Base-by-base conservation (phyloP, 2,888 invertebrate genomes). In the Ormyrus pomaceus region DNA sequence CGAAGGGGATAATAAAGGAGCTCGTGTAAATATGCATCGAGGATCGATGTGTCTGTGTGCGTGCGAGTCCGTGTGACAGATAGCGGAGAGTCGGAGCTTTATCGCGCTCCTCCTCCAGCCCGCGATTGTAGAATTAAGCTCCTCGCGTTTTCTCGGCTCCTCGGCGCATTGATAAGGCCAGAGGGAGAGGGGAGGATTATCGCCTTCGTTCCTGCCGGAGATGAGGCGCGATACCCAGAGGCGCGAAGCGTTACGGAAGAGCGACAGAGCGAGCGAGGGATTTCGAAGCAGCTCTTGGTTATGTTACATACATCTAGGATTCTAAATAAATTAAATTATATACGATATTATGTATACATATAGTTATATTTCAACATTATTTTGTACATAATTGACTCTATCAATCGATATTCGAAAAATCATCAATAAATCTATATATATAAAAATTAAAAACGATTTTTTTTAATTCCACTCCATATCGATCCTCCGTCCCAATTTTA, bases 351-450 rank as follows among this genome's bases (percentile, higher is more conserved):
- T 85, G 84, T 84, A 85, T 86, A 86, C 87, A 87, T 86, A 87
- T 88, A 88, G 84, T 86, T 85, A 88, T 89, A 88, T 86, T 88
- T 87, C 88, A 87, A 85, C 87, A 89, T 89, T 89, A 89, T 89
- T 89, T 89, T 89, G 89, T 89, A 89, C 89, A 89, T 89, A 89
- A 89, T 88, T 84, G 86, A 82, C 88, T 87, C 88, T 88, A 89
- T 88, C 87, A 86, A 87, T 86, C 86, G 87, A 88, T 88, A 88
- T 86, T 88, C 87, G 86, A 72, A 83, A 88, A 89, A 85, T 86
- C 87, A 89, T 88, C 87, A 89, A 89, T 89, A 87, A 89, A 87
- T 83, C 79, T 85, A 86, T 89, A 87, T 88, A 88, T 88, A 80
- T 59, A 78, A 76, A 79, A 76, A 72, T 70, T 68, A 72, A 34